Evolutionary conservation across 2,113 vertebrate species (phyloP), one percentile per base, ranked within the genome.

Genomic region (Varanus salvator): DNA sequence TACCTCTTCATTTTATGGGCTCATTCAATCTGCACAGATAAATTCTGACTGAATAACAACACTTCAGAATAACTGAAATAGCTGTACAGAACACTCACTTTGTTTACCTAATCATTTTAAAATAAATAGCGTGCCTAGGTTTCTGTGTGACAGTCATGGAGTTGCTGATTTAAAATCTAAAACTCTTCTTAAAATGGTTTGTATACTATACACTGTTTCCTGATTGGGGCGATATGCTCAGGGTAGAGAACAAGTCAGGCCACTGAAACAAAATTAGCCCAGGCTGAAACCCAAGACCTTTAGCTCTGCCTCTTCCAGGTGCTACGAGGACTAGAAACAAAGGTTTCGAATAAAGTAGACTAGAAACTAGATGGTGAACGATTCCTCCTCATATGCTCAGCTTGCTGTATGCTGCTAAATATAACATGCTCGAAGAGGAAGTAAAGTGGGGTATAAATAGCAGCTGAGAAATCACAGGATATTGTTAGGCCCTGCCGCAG

Each of bases 341-440:
- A 71, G 34, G 1, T 72, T 92, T 52, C 19, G 84, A 12, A 76
- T 64, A 91, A 91, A 21, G 44, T 38, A 88, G 86, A 78, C 19
- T 54, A n/a, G 44, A 72, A 88, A 88, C 1, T 48, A 6, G 52
- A 1, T 38, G 2, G 72, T 1, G 69, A 29, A 57, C 0, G 81
- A 87, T 31, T 90, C 80, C 66, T 84, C 87, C 90, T 27, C 66
- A 54, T 34, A 87, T 69, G 27, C 11, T 74, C 86, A 11, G 75
- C 85, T 31, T 91, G 92, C 89, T 89, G 38, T 69, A 12, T 84
- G 64, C 89, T 91, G 90, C 92, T 90, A 91, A 95, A 94, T 89
- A 93, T 89, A 92, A 94, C 88, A 8, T 85, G 7, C 84, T 50
- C 0, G 0, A 31, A 87, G 85, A 87, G 86, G 86, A 89, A 74